Evolutionary conservation across 2,113 vertebrate genomes (phyloP).

Genomic region (Pogonocichla stellata): DNA sequence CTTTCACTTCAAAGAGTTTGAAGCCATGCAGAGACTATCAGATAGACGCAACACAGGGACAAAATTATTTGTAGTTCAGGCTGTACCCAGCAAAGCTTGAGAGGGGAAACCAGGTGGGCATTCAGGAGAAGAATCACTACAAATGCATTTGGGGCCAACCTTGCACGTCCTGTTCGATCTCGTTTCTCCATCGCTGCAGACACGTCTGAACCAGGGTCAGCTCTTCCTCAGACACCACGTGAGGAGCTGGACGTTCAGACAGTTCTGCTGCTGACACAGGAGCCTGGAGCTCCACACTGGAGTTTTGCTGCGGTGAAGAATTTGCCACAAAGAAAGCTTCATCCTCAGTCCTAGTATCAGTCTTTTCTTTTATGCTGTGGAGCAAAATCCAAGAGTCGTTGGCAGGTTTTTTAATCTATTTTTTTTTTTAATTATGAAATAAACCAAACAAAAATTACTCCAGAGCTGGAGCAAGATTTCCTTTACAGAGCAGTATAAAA

Average conservation of each 20-base stretch:
- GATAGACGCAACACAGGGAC: rapidly evolving
- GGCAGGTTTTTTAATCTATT: neutral
- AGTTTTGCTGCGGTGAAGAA: conserved; percentile 47
- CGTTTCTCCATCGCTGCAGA: conserved; percentile 89
- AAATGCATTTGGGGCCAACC: conserved; percentile 64
- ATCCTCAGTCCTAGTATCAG: conserved; percentile 35
- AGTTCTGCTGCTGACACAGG: conserved; percentile 57
- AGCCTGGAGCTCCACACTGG: conserved; percentile 65
- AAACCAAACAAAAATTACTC: neutral
- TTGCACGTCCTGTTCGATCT: conserved; percentile 88
- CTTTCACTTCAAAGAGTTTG: neutral
- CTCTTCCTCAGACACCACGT: conserved; percentile 80
- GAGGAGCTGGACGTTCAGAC: conserved; percentile 77
- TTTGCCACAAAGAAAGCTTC: neutral
- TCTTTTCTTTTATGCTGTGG: conserved; percentile 22
- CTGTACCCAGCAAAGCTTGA: neutral
- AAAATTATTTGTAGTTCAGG: neutral
- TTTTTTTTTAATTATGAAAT: neutral
- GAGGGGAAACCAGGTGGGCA: neutral
- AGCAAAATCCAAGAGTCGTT: neutral
- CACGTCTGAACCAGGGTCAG: conserved; percentile 83
- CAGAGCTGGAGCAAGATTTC: neutral
- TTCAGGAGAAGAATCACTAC: neutral
- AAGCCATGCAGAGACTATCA: neutral
- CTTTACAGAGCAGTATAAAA: neutral